Evolutionary conservation across 1,140 invertebrate species (phyloP), one percentile per base, ranked within the genome.

Genomic region (Maniola jurtina): DNA sequence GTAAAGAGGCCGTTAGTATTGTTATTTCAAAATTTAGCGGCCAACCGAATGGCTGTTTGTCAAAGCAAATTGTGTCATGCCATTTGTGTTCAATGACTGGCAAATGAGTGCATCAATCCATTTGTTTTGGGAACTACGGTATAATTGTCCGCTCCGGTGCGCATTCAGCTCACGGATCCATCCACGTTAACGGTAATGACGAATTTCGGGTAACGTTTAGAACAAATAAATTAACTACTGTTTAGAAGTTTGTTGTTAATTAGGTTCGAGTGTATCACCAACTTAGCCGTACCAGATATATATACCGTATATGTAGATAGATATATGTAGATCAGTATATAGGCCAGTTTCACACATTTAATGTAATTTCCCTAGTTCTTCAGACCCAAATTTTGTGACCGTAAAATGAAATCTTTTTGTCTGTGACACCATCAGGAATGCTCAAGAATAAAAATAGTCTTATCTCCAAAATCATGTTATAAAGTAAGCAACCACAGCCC

Each of bases 81-180:
- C 25, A 55, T 52, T 61, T 52, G 60, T 61, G 60, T 40, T 61
- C 60, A 61, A 61, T 61, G 60, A 50, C 47, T 61, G 57, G 57
- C 57, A 60, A 66, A 66, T 60, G 57, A 61, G 52, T n/a, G 34
- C 52, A 35, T 55, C 52, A 16, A 50, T 58, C 45, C 56, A 60
- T 66, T 66, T 61, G 64, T 66, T 66, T 66, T 59, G 64, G 64
- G 57, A 60, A 60, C 36, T 55, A 54, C 47, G 34, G 47, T n/a
- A 38, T 61, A 48, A 35, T 40, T 35, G 48, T 15, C 34, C 50
- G 64, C n/a, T 66, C 14, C 15, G 64, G 10, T 54, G 64, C 11
- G 8, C 14, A 66, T 66, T 34, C 13, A 11, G 64, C 36, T 60
- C 60, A 61, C 34, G 40, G 47, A 61, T 14, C 35, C 42, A 36